phyloP scores from a whole-genome alignment of 2,888 invertebrate genomes.

The Acleris cristana region DNA sequence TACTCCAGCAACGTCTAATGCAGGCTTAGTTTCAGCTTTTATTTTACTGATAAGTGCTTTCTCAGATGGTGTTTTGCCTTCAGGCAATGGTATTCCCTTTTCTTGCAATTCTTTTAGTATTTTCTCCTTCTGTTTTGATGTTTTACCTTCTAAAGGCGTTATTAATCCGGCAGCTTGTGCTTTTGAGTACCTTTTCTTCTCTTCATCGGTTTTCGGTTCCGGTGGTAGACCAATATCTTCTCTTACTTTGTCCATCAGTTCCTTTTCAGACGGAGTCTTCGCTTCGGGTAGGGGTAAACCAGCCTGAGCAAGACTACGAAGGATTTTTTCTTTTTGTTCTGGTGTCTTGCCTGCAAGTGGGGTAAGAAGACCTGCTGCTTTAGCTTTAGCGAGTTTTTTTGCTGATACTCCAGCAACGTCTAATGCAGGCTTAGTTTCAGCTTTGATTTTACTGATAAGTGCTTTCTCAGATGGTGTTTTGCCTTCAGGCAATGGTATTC shows the following conservation, averaged over 20 bases:
- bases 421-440: no score
- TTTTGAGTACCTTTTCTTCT: neutral
- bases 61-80: slow-evolving; percentile 52
- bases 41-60: slow-evolving; percentile 39
- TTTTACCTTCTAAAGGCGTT: neutral
- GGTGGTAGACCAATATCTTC: neutral
- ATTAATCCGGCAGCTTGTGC: neutral
- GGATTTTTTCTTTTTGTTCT: neutral
- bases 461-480: no score
- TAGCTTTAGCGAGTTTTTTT: neutral
- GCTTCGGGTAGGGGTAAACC: neutral
- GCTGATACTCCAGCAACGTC: neutral
- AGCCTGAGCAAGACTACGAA: neutral
- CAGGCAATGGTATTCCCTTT: slow-evolving; percentile 43
- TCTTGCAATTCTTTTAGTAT: neutral
- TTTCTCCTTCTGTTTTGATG: neutral
- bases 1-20: no score
- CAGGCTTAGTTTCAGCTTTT: no score
- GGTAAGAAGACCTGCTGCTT: neutral
- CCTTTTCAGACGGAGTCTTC: neutral
- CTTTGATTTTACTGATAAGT: no score
- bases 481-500: slow-evolving; percentile 39
- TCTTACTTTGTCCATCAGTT: neutral
- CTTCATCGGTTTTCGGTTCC: neutral
- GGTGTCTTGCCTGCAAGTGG: neutral